Conservation (phyloP, 2,888 invertebrate species). For the Geophilus truncorum region DNA sequence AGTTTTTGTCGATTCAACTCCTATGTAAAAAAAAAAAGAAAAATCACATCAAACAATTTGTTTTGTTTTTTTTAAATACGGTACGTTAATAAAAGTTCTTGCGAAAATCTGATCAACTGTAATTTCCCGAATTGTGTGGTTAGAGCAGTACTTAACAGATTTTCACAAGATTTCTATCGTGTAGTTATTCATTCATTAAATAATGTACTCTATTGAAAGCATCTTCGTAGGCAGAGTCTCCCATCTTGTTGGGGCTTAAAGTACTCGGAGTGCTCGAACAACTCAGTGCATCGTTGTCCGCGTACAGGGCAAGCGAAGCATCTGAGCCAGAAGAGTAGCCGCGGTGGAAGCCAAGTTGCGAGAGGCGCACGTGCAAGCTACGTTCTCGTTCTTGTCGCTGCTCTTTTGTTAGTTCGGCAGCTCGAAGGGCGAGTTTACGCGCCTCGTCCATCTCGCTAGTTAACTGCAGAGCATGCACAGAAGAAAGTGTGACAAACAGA, state of each 20-base stretch:
- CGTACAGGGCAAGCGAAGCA: background rate
- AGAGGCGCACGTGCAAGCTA: slow-evolving; percentile 28
- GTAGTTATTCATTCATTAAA: too few relatives aligned
- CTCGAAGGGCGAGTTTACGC: slow-evolving; percentile 41
- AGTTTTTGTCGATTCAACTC: background rate
- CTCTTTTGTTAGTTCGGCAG: slow-evolving; percentile 43
- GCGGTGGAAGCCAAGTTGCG: background rate
- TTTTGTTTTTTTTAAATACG: background rate
- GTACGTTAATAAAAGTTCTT: too few relatives aligned
- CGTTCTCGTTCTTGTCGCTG: slow-evolving; percentile 41
- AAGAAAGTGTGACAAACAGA: background rate
- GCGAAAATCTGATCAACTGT: too few relatives aligned
- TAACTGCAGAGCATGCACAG: background rate
- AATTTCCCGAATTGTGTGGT: too few relatives aligned
- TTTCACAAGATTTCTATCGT: too few relatives aligned
- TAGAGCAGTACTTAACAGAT: too few relatives aligned
- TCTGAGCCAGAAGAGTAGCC: background rate
- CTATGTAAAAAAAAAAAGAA: too few relatives aligned
- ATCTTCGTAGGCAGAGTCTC: background rate
- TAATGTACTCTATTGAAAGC: slow-evolving; percentile 5
- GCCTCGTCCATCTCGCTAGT: slow-evolving; percentile 40
- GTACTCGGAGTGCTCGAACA: slow-evolving; percentile 53
- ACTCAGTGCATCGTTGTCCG: slow-evolving; percentile 39
- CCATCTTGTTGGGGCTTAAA: slow-evolving; percentile 47
- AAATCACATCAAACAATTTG: background rate